A percentile compares a stretch with the other conserved stretches of the same genome.
phyloP scores from a whole-genome alignment of 2,888 invertebrate genomes.

The Reticulitermes lucifugus region DNA sequence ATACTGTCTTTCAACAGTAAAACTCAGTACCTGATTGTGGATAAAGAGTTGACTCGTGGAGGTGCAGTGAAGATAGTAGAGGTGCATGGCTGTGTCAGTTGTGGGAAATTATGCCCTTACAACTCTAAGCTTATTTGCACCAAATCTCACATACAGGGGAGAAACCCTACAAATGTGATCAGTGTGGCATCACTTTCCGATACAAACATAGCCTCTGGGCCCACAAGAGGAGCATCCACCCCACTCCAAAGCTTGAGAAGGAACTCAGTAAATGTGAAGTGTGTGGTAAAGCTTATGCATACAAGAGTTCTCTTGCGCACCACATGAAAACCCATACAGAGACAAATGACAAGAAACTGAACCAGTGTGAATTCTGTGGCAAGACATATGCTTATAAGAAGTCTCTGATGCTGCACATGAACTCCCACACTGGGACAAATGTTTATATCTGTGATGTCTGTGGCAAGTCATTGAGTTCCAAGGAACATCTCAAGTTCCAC shows the following conservation, averaged over 20 bases:
- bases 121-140: constrained; percentile 51
- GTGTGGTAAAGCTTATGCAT: constrained; percentile 61
- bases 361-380: constrained; percentile 58
- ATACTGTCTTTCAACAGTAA: constrained; percentile 58
- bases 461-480: constrained; percentile 54
- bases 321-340: constrained; percentile 59
- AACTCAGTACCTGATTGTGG: constrained; percentile 45
- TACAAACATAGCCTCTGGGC: constrained; percentile 56
- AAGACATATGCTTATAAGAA: constrained; percentile 54
- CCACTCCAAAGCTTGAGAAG: constrained; percentile 14
- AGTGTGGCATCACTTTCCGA: constrained; percentile 58
- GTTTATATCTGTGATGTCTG: constrained; percentile 50
- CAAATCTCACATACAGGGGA: constrained; percentile 53
- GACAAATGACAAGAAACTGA: constrained; percentile 57
- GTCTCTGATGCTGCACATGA: constrained; percentile 42
- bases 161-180: constrained; percentile 57
- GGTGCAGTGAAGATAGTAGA: not conserved
- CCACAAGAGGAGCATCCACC: constrained; percentile 27
- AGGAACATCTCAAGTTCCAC: constrained; percentile 56
- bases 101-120: constrained; percentile 46
- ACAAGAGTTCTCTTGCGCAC: constrained; percentile 60
- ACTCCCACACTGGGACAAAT: constrained; percentile 44
- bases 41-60: constrained; percentile 13
- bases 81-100: constrained; percentile 40
- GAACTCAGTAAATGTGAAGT: constrained; percentile 60